Percentiles rank a stretch among this genome's conserved stretches.
phyloP scores from a whole-genome alignment of 2,797 vertebrate species.

The Glossophaga mutica region DNA sequence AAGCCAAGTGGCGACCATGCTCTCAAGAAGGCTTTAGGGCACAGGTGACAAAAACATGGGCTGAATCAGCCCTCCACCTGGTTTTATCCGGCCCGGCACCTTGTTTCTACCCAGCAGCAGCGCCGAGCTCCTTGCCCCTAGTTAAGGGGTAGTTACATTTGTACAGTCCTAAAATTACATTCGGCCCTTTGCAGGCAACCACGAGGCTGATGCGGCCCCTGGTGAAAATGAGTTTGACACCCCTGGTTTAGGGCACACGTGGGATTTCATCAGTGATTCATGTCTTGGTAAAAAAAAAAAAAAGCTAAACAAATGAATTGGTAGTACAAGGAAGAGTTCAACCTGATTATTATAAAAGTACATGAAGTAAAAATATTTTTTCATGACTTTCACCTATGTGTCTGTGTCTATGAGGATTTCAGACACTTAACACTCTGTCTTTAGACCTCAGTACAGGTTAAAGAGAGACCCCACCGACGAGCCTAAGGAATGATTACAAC shows the following conservation, averaged over 20 bases:
- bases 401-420: neutral
- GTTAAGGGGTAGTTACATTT: no score
- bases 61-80: no score
- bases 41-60: neutral
- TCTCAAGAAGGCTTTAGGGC: neutral
- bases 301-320: neutral
- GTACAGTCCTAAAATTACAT: no score
- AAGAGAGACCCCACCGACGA: neutral
- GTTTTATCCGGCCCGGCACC: no score
- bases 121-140: no score
- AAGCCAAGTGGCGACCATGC: neutral
- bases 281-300: neutral
- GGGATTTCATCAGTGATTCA: neutral
- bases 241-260: neutral
- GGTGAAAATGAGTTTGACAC: no score
- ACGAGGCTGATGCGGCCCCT: no score
- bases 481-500: neutral
- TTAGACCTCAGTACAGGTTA: neutral
- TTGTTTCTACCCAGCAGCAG: no score
- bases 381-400: neutral
- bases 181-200: no score
- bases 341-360: neutral
- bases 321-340: neutral
- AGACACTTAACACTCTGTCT: neutral
- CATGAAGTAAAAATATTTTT: neutral